A percentile compares a stretch with the other conserved stretches of the same genome.
Conservation (phyloP, 2,797 vertebrate genomes). For the Urophycis tenuis region DNA sequence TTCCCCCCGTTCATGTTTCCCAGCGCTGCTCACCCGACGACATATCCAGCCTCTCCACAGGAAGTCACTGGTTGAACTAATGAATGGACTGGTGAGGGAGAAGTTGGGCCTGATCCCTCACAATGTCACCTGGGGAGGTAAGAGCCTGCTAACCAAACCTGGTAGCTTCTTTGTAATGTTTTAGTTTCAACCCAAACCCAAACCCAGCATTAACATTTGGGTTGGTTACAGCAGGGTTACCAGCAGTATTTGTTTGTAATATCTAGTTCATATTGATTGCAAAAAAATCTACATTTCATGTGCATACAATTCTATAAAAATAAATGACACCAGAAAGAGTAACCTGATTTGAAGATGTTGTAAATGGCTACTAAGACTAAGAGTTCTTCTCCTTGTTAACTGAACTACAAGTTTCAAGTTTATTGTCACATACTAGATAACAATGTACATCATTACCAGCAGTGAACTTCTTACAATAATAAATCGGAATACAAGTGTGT, state of each 20-base stretch:
- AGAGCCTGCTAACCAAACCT: too few species aligned
- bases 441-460: too few species aligned
- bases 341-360: not conserved
- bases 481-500: too few species aligned
- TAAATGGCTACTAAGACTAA: too few species aligned
- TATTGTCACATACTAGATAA: too few species aligned
- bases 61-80: constrained; percentile 74
- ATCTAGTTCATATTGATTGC: not conserved
- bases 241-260: not conserved
- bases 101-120: constrained; percentile 87
- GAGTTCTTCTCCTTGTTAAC: too few species aligned
- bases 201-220: not conserved
- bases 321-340: not conserved
- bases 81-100: constrained; percentile 88
- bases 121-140: constrained; percentile 92
- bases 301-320: not conserved
- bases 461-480: too few species aligned
- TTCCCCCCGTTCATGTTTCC: not conserved
- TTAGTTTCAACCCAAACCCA: too few species aligned
- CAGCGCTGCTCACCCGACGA: constrained; percentile 70
- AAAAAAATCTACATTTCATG: too few species aligned
- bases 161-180: too few species aligned
- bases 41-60: constrained; percentile 72
- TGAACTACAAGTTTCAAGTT: too few species aligned
- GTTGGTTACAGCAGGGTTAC: not conserved